Evolutionary conservation across 2,888 invertebrate species (phyloP).

Genomic region (Sipha maydis): DNA sequence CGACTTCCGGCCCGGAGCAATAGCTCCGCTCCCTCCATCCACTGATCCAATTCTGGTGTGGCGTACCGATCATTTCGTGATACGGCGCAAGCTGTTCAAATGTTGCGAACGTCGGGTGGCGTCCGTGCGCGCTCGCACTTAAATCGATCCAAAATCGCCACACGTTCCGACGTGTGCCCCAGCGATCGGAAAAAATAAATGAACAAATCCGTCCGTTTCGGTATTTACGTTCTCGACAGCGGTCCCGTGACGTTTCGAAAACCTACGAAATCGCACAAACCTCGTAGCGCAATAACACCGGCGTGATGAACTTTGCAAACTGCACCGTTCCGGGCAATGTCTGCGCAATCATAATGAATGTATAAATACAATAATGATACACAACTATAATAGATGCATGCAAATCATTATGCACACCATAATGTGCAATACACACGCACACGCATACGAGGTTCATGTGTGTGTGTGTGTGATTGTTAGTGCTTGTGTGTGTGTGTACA

Average conservation of each 20-base stretch:
- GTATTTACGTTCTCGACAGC: no score
- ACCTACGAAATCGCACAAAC: not conserved
- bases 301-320: slow-evolving; percentile 11
- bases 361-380: not conserved
- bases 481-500: no score
- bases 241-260: not conserved
- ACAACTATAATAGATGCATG: not conserved
- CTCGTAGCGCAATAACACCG: not conserved
- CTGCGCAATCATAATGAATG: not conserved
- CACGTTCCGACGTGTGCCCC: not conserved
- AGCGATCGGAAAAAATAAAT: no score
- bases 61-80: no score
- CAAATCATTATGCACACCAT: not conserved
- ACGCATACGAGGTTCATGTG: no score
- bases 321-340: not conserved
- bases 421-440: not conserved
- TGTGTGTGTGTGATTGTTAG: no score
- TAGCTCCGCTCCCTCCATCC: no score
- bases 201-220: not conserved
- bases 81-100: no score
- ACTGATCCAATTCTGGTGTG: no score
- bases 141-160: not conserved
- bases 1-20: no score
- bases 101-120: not conserved
- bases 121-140: not conserved